phyloP scores from a whole-genome alignment of 2,888 invertebrate species.

The Dynastes maya region DNA sequence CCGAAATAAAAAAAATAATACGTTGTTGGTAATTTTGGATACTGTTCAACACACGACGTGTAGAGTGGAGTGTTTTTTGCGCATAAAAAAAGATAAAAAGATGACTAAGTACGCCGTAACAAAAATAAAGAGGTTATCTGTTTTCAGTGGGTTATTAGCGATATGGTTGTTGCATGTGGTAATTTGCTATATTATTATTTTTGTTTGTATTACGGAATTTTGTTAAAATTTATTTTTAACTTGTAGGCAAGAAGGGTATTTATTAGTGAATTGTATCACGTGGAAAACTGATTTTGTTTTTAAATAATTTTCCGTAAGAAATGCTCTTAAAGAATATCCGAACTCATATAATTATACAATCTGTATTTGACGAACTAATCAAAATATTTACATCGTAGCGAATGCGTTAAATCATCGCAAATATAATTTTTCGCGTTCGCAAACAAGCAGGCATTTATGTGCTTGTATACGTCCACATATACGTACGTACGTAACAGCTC shows the following conservation, averaged over 20 bases:
- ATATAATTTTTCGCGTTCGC: slow-evolving; percentile 16
- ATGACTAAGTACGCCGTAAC: neutral
- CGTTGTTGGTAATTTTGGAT: too few species aligned
- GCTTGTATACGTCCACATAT: neutral
- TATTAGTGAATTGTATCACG: too few species aligned
- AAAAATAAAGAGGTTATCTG: slow-evolving; percentile 1
- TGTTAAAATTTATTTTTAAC: too few species aligned
- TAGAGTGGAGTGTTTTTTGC: too few species aligned
- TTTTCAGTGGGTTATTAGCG: neutral
- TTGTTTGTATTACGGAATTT: neutral
- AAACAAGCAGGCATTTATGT: slow-evolving; percentile 21
- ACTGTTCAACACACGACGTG: too few species aligned
- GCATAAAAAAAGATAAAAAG: neutral
- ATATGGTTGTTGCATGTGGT: neutral
- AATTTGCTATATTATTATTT: neutral
- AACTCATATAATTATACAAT: slow-evolving; percentile 10
- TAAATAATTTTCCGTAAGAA: neutral
- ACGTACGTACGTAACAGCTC: neutral
- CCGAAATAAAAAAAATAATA: too few species aligned
- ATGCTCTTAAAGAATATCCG: neutral
- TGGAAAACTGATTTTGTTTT: too few species aligned
- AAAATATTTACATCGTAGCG: slow-evolving; percentile 40
- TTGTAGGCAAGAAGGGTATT: too few species aligned
- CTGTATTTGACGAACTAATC: slow-evolving; percentile 34
- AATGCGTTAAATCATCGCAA: slow-evolving; percentile 29